Evolutionary conservation across 2,888 invertebrate species (phyloP).

Genomic region (Drosophila hamatofila): DNA sequence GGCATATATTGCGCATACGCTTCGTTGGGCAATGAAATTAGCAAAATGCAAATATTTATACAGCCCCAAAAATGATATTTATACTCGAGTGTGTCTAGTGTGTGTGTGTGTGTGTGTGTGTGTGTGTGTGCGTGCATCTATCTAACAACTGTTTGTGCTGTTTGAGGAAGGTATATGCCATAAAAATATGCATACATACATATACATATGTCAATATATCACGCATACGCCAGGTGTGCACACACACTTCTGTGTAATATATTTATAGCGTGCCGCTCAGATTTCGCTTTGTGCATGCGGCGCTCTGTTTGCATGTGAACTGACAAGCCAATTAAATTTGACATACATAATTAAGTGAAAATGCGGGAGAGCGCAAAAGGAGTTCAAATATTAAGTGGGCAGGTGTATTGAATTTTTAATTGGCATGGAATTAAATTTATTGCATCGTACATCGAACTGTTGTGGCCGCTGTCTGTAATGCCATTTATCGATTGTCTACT

Average conservation of each 20-base stretch:
- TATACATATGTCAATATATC: constrained; percentile 20
- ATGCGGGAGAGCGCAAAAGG: constrained; percentile 42
- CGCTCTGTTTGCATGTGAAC: constrained; percentile 39
- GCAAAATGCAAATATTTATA: constrained; percentile 66
- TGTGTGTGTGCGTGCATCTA: constrained; percentile 12
- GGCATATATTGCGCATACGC: constrained; percentile 50
- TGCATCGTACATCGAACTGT: constrained; percentile 23
- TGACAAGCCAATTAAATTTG: constrained; percentile 79
- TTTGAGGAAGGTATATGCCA: constrained; percentile 23
- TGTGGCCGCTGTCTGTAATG: constrained; percentile 6
- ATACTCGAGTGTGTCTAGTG: constrained; percentile 11
- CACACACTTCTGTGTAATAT: constrained; percentile 47
- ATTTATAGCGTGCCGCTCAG: constrained; percentile 61
- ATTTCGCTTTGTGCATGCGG: constrained; percentile 26
- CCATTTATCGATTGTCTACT: constrained; percentile 21
- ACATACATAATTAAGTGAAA: constrained; percentile 72
- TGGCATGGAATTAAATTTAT: constrained; percentile 47
- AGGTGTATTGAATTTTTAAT: constrained; percentile 69
- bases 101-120: not conserved
- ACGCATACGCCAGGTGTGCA: constrained; percentile 66
- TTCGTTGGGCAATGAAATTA: constrained; percentile 55
- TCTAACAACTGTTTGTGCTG: constrained; percentile 35
- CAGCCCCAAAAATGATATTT: constrained; percentile 50
- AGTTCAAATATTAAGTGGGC: constrained; percentile 53
- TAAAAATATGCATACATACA: constrained; percentile 15